Conservation (phyloP, 2,888 invertebrate genomes). For the Lochmaea crataegi region DNA sequence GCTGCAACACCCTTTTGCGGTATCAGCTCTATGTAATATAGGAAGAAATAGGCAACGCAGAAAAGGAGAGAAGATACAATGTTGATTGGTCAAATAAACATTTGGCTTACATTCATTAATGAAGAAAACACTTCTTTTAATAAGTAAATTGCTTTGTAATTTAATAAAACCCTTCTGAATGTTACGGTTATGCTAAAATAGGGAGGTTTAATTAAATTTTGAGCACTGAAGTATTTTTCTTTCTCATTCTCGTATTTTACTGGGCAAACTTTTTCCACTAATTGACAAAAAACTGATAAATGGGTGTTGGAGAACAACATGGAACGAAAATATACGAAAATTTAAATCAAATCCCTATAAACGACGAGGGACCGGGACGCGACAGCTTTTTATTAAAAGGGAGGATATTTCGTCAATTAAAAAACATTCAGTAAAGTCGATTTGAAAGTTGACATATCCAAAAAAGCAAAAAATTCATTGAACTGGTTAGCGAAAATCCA, state of each 20-base stretch:
- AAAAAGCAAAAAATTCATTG: neutral
- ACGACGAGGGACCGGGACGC: neutral
- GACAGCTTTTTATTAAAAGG: neutral
- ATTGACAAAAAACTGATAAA: slow-evolving; percentile 8
- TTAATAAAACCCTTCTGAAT: too few relatives aligned
- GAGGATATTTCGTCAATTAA: neutral
- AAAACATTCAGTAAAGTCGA: neutral
- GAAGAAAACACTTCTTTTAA: too few relatives aligned
- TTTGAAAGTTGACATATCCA: neutral
- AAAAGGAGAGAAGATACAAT: too few relatives aligned
- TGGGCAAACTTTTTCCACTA: neutral
- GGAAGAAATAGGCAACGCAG: too few relatives aligned
- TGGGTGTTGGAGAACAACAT: neutral
- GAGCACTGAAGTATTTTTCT: neutral
- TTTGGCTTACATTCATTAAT: too few relatives aligned
- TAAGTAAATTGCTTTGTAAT: too few relatives aligned
- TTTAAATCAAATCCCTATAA: neutral
- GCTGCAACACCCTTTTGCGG: too few relatives aligned
- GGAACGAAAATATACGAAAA: neutral
- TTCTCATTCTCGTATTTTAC: neutral
- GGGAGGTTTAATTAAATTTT: neutral
- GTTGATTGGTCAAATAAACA: too few relatives aligned
- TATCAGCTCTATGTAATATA: too few relatives aligned
- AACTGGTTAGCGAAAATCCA: neutral
- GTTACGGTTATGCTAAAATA: neutral